Evolutionary conservation across 2,113 vertebrate species (phyloP).

Genomic region (Bubalus kerabau): DNA sequence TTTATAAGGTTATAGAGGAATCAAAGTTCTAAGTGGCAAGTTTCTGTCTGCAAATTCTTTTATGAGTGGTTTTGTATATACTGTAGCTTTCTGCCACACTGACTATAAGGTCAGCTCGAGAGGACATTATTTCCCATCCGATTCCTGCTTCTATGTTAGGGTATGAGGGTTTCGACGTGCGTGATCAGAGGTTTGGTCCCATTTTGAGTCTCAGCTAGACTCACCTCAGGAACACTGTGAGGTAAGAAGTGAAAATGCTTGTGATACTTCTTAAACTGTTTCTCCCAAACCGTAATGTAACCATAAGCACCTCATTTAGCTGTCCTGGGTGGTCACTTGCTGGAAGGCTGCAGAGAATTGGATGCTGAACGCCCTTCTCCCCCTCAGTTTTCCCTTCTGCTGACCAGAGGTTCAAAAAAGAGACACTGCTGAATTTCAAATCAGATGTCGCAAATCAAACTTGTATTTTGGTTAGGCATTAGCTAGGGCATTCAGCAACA

Average conservation of each 20-base stretch:
- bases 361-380: neutral
- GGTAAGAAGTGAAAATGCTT: neutral
- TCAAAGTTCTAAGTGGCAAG: neutral
- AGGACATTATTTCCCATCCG: neutral
- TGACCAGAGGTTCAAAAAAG: neutral
- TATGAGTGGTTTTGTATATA: neutral
- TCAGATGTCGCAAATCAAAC: neutral
- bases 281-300: neutral
- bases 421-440: neutral
- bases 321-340: neutral
- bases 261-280: neutral
- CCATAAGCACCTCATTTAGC: neutral
- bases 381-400: neutral
- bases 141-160: too few relatives aligned
- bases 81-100: neutral
- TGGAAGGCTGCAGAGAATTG: neutral
- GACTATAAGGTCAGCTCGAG: neutral
- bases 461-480: neutral
- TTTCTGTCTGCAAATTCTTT: neutral
- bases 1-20: constrained; percentile 1
- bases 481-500: neutral
- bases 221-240: too few relatives aligned
- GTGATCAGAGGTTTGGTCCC: neutral
- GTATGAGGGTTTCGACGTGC: neutral
- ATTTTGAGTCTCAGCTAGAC: neutral